Evolutionary conservation across 2,888 invertebrate genomes (phyloP), one percentile per base, ranked within the genome.

Genomic region (Scaeva pyrastri): DNA sequence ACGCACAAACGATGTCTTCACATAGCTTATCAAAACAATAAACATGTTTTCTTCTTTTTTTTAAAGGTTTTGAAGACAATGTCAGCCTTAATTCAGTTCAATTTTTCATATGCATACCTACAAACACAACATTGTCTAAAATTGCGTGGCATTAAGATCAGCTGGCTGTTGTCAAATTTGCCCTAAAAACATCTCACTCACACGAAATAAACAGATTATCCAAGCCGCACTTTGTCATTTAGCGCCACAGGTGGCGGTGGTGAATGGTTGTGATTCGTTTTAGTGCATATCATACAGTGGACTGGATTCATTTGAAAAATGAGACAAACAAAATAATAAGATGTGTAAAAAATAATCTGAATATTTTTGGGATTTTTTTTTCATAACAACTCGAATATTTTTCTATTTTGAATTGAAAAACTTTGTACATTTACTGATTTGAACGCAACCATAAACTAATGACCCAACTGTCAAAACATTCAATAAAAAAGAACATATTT

Each of bases 221-320:
- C 60, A 52, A 60, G 50, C 19, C 43, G 50, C 41, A 55, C 48
- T 81, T 41, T 64, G 64, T 66, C 64, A 76, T 58, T 31, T 16
- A 58, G 41, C 16, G 14, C 71, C 71, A 76, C 71, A 76, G 76
- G 76, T 81, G 75, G 75, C 45, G 66, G 19, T 1, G 1, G 31
- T 31, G 43, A 14, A 26, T 8, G 14, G 23, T 52, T 31, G 31
- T 56, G 55, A 56, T 56, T 56, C 21, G 31, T 7, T 55, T 56
- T 56, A 56, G 5, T 31, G 16, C 31, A 31, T 31, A 5, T 11
- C 0, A 11, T 0, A 56, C 56, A 56, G 56, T 36, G 56, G 56
- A 6, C 5, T 56, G 11, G 31, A 31, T 31, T 3, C 6, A 31
- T 31, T n/a, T 5, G 31, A 31, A 26, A 26, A 26, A 31, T 31